phyloP scores from a whole-genome alignment of 2,113 vertebrate genomes.

The Phalacrocorax carbo region DNA sequence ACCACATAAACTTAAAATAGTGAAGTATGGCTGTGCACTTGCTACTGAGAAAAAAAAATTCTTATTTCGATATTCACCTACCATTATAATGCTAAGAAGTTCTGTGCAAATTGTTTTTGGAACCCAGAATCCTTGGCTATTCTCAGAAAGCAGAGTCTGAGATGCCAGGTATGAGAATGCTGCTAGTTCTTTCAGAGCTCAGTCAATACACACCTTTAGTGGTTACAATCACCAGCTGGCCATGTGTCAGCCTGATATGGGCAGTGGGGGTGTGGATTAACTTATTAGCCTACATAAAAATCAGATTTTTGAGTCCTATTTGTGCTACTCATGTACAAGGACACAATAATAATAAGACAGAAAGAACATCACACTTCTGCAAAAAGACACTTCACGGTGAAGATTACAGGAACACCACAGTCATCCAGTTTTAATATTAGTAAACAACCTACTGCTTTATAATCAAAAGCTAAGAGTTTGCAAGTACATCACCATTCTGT shows the following conservation, averaged over 20 bases:
- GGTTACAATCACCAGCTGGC: background rate
- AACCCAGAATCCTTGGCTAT: background rate
- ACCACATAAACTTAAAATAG: background rate
- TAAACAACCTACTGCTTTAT: background rate
- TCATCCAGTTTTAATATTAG: background rate
- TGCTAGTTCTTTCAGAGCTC: background rate
- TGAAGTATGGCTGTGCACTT: background rate
- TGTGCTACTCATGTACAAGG: background rate
- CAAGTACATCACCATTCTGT: background rate
- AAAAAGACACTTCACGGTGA: background rate
- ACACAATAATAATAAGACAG: background rate
- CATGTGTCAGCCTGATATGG: background rate
- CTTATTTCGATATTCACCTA: background rate
- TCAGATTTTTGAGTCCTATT: background rate
- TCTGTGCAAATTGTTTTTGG: background rate
- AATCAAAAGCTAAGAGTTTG: background rate
- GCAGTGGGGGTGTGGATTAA: background rate
- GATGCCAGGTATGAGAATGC: background rate
- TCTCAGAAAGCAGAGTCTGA: background rate
- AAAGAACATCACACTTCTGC: background rate
- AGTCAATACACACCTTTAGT: background rate
- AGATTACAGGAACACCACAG: background rate
- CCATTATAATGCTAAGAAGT: background rate
- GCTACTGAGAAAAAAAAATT: background rate
- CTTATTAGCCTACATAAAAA: background rate